Conservation (phyloP, 92 coral and sea anemone species). For the Bergia sp. region DNA sequence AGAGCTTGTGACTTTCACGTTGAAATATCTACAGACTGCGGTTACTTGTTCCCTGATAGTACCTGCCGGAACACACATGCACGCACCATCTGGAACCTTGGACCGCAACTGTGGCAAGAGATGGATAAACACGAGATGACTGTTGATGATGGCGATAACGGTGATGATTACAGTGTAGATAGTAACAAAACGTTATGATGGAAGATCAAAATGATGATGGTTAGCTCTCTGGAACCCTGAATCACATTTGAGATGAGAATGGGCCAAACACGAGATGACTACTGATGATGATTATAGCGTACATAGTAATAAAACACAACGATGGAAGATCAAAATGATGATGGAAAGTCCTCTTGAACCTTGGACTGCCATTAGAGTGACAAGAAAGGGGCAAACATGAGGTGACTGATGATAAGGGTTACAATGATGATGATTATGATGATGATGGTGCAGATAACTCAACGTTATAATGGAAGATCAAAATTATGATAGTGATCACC, state of each 20-base stretch:
- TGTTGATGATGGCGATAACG: neutral
- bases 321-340: too few relatives aligned
- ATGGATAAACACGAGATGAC: neutral
- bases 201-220: too few relatives aligned
- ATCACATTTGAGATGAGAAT: too few relatives aligned
- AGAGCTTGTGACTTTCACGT: conserved; percentile 74
- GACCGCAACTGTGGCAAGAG: conserved; percentile 70
- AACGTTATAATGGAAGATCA: neutral
- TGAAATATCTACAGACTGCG: conserved; percentile 83
- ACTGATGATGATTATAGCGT: too few relatives aligned
- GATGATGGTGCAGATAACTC: neutral
- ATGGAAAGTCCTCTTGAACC: too few relatives aligned
- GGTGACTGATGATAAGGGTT: neutral
- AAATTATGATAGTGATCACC: neutral
- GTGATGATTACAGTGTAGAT: neutral
- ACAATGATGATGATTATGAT: neutral
- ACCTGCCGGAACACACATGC: conserved; percentile 89
- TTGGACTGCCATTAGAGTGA: too few relatives aligned
- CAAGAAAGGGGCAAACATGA: neutral
- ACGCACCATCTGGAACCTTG: conserved; percentile 86
- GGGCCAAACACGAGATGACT: too few relatives aligned
- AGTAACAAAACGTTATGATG: too few relatives aligned
- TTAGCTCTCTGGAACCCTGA: too few relatives aligned
- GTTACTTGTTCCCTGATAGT: conserved; percentile 81
- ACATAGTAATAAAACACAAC: too few relatives aligned